Evolutionary conservation across 2,888 invertebrate species (phyloP), one percentile per base, ranked within the genome.

Genomic region (Auanema freiburgensis): DNA sequence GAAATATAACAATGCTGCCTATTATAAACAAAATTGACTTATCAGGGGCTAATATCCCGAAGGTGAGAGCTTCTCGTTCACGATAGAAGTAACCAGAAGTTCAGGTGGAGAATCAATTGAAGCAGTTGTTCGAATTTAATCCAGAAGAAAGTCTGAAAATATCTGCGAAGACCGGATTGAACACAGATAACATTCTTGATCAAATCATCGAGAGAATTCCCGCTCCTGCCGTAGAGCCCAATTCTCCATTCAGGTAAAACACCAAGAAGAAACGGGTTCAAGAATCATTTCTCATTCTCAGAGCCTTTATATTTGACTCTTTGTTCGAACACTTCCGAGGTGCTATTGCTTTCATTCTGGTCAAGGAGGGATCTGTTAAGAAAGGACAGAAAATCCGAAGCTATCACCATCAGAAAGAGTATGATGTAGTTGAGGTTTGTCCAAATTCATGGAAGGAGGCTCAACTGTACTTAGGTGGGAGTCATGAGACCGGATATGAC

Each of bases 11-110:
- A 0, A 90, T 97, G 63, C 89, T 97, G 11, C 95, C 97, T 0
- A 93, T 93, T 0, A 87, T 98, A 42, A 98, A 97, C 86, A 98
- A 98, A 88, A 92, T 97, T 62, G 97, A 98, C 84, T 87, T 97
- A 59, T 92, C 92, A 77, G 89, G 91, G 84, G 94, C 95, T 0
- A 87, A 93, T 83, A 92, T 95, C 4, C 91, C 92, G 18, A 62
- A 71, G 57, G 79, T 80, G 40, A n/a, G n/a, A n/a, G n/a, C n/a
- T n/a, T n/a, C n/a, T n/a, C n/a, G n/a, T n/a, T n/a, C n/a, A n/a
- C n/a, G n/a, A 55, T 41, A 16, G 16, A 23, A 25, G n/a, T 33
- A 33, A 14, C 6, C 52, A 25, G 42, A 55, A 14, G n/a, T 51
- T 51, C 51, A 71, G 73, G 92, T 93, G 0, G 88, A 89, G 71